A percentile compares a stretch with the other conserved stretches of the same genome.
Conservation (phyloP, 2,113 vertebrate species). For the Poeciliopsis prolifica region DNA sequence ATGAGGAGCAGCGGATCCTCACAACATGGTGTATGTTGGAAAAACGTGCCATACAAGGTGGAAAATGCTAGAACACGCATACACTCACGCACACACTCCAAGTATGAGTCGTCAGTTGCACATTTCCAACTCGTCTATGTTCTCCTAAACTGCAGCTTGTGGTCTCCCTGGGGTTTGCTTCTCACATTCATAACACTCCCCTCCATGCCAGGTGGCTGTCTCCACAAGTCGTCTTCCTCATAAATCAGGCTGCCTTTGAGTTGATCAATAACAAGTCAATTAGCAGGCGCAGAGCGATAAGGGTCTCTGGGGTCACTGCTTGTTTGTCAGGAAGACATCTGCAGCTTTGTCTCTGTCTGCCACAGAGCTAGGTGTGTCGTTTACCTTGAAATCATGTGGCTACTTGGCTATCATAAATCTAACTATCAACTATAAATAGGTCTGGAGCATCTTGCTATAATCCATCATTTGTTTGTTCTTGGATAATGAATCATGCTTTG, state of each 20-base stretch:
- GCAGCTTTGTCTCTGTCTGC: slow-evolving; percentile 68
- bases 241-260: slow-evolving; percentile 79
- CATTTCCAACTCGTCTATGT: slow-evolving; percentile 61
- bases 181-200: slow-evolving; percentile 71
- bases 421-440: slow-evolving; percentile 72
- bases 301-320: slow-evolving; percentile 75
- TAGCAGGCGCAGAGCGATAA: slow-evolving; percentile 70
- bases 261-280: slow-evolving; percentile 85
- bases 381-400: slow-evolving; percentile 58
- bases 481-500: slow-evolving; percentile 51
- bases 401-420: slow-evolving; percentile 67
- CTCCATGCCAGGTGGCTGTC: slow-evolving; percentile 79
- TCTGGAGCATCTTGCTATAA: slow-evolving; percentile 61
- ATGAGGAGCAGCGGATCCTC: too few species aligned
- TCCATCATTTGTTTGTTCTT: slow-evolving; percentile 67
- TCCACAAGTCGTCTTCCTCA: slow-evolving; percentile 62
- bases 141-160: slow-evolving; percentile 59
- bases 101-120: slow-evolving; percentile 41
- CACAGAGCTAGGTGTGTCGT: slow-evolving; percentile 42
- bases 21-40: too few species aligned
- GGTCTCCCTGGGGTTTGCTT: slow-evolving; percentile 47
- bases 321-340: slow-evolving; percentile 82
- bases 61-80: slow-evolving; percentile 3
- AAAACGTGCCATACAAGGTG: too few species aligned
- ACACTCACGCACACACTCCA: background rate